Conservation (phyloP, 2,888 invertebrate genomes). For the Harpalus rubripes region DNA sequence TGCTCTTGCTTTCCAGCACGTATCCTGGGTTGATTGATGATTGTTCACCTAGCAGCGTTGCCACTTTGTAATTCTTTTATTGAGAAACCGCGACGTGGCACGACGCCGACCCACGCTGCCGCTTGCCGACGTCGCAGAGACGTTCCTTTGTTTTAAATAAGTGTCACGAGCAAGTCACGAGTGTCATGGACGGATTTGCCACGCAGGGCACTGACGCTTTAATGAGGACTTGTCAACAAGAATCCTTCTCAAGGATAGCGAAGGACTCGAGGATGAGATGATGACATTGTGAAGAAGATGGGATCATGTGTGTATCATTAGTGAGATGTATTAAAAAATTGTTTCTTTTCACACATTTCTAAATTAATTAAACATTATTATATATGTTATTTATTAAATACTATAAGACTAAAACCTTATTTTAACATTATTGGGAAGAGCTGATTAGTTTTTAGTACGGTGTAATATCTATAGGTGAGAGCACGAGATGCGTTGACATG, state of each 20-base stretch:
- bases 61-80: conserved; percentile 50
- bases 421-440: no score
- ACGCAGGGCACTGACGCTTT: conserved; percentile 54
- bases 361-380: no score
- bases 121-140: background rate
- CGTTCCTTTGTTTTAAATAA: conserved; percentile 63
- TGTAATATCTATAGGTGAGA: no score
- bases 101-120: background rate
- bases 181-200: conserved; percentile 46
- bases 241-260: background rate
- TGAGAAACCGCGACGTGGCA: conserved; percentile 24
- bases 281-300: background rate
- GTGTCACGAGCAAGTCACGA: conserved; percentile 59
- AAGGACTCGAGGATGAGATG: conserved; percentile 17
- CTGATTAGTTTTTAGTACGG: no score
- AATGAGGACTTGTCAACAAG: conserved; percentile 42
- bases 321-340: no score
- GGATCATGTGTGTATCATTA: no score
- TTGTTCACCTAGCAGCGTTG: conserved; percentile 54
- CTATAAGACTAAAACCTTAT: no score
- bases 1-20: conserved; percentile 8
- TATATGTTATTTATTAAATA: no score
- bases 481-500: no score
- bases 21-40: conserved; percentile 50
- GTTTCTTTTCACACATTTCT: no score